Evolutionary conservation across 2,113 vertebrate species (phyloP).

Genomic region (Xiphias gladius): DNA sequence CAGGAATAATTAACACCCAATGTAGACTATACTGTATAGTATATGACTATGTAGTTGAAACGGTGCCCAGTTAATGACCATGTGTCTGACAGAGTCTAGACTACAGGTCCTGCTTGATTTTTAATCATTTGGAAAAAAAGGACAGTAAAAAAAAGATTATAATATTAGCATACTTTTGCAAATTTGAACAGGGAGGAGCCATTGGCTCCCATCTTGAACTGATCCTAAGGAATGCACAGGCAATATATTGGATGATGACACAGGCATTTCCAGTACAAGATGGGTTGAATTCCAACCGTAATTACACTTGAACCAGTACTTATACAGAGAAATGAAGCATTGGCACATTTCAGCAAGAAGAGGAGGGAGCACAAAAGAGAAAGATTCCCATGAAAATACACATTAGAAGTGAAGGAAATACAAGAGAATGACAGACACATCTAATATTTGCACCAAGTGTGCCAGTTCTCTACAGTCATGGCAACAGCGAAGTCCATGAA

Average conservation of each 20-base stretch:
- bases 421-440: neutral
- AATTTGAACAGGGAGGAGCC: conserved; percentile 39
- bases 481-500: too few species aligned
- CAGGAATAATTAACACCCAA: neutral
- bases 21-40: neutral
- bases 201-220: conserved; percentile 72
- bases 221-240: conserved; percentile 65
- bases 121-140: too few species aligned
- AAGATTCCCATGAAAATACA: neutral
- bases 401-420: neutral
- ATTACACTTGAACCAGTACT: conserved; percentile 68
- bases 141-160: conserved; percentile 5
- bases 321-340: conserved; percentile 42
- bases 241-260: conserved; percentile 72
- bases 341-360: conserved; percentile 47
- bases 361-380: conserved; percentile 1
- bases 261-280: neutral
- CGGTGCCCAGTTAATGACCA: neutral
- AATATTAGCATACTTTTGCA: conserved; percentile 66
- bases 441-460: neutral
- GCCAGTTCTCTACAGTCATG: too few species aligned
- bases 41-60: neutral
- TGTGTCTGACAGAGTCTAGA: neutral
- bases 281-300: conserved; percentile 59
- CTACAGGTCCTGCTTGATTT: too few species aligned